Evolutionary conservation across 2,888 invertebrate species (phyloP), one percentile per base, ranked within the genome.

Genomic region (Entomobrya multifasciata): DNA sequence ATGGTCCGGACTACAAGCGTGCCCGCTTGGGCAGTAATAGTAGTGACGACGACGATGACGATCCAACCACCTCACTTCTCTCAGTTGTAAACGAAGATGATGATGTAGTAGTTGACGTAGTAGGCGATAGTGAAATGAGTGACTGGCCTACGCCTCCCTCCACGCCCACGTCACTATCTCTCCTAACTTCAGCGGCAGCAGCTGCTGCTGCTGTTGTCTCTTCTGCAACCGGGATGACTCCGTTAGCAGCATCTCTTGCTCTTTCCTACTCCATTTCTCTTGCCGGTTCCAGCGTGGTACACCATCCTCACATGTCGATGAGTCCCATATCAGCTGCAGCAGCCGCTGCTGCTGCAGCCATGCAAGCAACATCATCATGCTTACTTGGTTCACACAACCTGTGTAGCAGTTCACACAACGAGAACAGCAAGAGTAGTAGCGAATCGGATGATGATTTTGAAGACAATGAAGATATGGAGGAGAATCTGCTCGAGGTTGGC

Each of bases 1-100:
- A 47, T 13, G 60, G 41, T 22, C 81, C 82, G 17, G 79, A 74
- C 13, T 57, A 55, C 60, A 88, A 86, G 25, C 72, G 80, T 36
- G 86, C 79, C 44, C 82, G 88, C 27, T 8, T 88, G 72, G 72
- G 17, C 5, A 49, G 72, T 25, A 49, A 72, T 52, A 72, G 49
- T 52, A 72, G 72, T 25, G 95, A 95, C 88, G 95, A 94, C 88
- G 93, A 93, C 88, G 93, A 93, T 87, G 93, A 87, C 8, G 87
- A 79, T 25, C 67, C 85, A 2, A 67, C 86, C 80, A 84, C 74
- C 77, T 88, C 77, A 57, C 88, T 84, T 81, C 87, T 81, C 77
- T 87, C 78, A 83, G 88, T 86, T 70, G 86, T 88, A 11, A 78
- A 57, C 10, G 79, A 84, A 4, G 84, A 91, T 72, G 91, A 91